Evolutionary conservation across 2,888 invertebrate genomes (phyloP).

Genomic region (Hypolimnas misippus): DNA sequence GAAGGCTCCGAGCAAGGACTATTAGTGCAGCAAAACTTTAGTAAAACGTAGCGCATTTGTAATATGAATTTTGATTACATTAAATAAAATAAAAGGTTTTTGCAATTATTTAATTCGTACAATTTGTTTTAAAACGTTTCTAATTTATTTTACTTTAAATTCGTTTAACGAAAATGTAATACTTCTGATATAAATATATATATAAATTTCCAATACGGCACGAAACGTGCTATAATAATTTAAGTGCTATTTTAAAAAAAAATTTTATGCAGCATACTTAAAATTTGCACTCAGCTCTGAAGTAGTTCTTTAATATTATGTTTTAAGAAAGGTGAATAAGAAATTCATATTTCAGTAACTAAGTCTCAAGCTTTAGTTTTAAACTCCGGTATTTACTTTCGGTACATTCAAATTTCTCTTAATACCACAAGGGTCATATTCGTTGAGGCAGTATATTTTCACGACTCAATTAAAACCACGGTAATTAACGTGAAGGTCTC

Average conservation of each 20-base stretch:
- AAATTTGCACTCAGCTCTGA: neutral
- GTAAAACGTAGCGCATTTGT: conserved; percentile 18
- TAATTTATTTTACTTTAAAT: no score
- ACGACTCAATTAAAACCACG: conserved; percentile 36
- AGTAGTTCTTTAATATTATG: conserved; percentile 1
- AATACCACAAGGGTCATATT: conserved; percentile 19
- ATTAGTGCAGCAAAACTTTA: conserved; percentile 24
- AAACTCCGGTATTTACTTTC: conserved; percentile 16
- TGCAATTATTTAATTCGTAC: no score
- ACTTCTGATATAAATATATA: no score
- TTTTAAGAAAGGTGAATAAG: neutral
- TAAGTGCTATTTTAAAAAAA: neutral
- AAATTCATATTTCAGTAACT: conserved; percentile 11
- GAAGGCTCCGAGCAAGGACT: conserved; percentile 20
- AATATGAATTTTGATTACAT: neutral
- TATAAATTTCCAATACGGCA: no score
- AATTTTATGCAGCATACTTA: neutral
- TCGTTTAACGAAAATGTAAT: no score
- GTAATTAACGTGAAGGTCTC: conserved; percentile 26
- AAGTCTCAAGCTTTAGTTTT: conserved; percentile 1
- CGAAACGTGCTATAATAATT: no score
- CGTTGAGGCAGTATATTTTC: conserved; percentile 31
- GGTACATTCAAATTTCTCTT: conserved; percentile 19
- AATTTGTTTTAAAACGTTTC: no score
- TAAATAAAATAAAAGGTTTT: no score